Percentiles rank a stretch among this genome's conserved stretches.
These are phyloP conservation scores for Epirrhoe tristata DNA, from an alignment of 2,888 invertebrate genomes.

Conservation along the genomic window DNA sequence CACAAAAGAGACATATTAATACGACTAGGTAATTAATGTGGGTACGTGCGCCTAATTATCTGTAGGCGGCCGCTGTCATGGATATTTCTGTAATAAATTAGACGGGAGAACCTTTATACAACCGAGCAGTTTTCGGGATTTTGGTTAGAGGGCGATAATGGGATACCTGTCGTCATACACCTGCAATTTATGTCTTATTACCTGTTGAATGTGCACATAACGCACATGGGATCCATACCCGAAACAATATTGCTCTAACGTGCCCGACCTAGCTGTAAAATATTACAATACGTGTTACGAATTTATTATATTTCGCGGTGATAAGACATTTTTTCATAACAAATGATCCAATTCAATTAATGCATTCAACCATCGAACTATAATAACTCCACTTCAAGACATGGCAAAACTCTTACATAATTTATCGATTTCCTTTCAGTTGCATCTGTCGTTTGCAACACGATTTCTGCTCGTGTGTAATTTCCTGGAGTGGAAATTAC, in stretches of 20 bases:
- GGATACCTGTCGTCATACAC: slow-evolving; percentile 66
- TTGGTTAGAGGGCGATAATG: slow-evolving; percentile 65
- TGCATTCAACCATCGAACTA: not conserved
- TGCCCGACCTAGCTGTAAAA: slow-evolving; percentile 9
- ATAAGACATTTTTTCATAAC: not conserved
- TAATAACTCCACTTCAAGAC: not conserved
- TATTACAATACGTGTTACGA: slow-evolving; percentile 11
- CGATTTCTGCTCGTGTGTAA: slow-evolving; percentile 58
- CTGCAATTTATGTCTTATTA: slow-evolving; percentile 60
- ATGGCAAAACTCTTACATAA: not conserved
- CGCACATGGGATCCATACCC: slow-evolving; percentile 40
- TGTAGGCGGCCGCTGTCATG: slow-evolving; percentile 52
- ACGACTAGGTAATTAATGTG: slow-evolving; percentile 42
- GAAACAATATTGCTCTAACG: slow-evolving; percentile 29
- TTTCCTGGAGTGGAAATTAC: slow-evolving; percentile 77
- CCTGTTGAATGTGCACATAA: slow-evolving; percentile 59
- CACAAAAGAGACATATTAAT: slow-evolving; percentile 44
- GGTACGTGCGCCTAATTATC: slow-evolving; percentile 56
- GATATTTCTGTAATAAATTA: slow-evolving; percentile 70
- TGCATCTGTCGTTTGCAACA: slow-evolving; percentile 49
- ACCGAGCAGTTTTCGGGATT: slow-evolving; percentile 64
- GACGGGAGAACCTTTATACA: slow-evolving; percentile 58
- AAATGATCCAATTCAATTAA: not conserved
- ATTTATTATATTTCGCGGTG: slow-evolving; percentile 1
- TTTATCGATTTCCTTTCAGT: slow-evolving; percentile 45